Conservation (phyloP, 35 echinoderm and acorn worm genomes). For the Heliocidaris tuberculata region DNA sequence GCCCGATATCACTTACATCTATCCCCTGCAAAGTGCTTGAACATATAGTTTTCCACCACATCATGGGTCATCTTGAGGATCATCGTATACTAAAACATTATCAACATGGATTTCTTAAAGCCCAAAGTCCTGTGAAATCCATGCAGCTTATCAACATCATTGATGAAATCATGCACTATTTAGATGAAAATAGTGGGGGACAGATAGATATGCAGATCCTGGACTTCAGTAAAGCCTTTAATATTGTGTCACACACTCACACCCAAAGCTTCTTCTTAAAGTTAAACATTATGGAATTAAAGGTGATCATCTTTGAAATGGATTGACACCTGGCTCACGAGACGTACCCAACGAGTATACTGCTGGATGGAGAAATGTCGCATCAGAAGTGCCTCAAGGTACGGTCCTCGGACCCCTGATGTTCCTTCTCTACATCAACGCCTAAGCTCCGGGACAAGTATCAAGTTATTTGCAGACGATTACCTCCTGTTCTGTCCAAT, state of each 20-base stretch:
- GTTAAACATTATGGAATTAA: constrained; percentile 43
- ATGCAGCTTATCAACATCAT: constrained; percentile 48
- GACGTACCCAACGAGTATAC: constrained; percentile 43
- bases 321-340: constrained; percentile 47
- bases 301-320: constrained; percentile 29
- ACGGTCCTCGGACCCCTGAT: constrained; percentile 34
- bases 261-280: constrained; percentile 47
- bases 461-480: background rate
- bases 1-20: constrained; percentile 56
- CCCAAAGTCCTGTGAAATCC: constrained; percentile 56
- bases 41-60: constrained; percentile 40
- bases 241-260: no score
- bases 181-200: constrained; percentile 41
- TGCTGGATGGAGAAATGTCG: constrained; percentile 48
- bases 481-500: background rate
- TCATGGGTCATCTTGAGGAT: constrained; percentile 44
- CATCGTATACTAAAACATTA: constrained; percentile 24
- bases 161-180: no score
- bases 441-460: background rate
- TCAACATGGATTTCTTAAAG: constrained; percentile 53
- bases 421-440: constrained; percentile 41
- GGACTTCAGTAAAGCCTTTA: constrained; percentile 27
- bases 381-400: constrained; percentile 34
- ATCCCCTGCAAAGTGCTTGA: constrained; percentile 65
- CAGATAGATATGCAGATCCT: constrained; percentile 36